Base-by-base conservation (phyloP, 2,888 invertebrate species). In the Schrankia costaestrigalis region DNA sequence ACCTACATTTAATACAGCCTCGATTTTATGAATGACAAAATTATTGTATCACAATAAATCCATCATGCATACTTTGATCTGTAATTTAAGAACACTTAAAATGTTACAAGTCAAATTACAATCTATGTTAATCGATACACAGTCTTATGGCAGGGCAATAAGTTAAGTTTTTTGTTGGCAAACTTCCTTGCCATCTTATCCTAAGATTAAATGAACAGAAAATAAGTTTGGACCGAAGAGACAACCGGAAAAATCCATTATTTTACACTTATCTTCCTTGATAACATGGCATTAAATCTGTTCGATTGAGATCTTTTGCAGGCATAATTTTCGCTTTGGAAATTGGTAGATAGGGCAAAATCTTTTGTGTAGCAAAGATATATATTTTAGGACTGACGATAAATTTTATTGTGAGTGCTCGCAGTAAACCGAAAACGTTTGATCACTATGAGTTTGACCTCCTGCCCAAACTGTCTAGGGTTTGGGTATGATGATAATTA, bases 241-340 rank as follows among this genome's bases (percentile, higher is more conserved):
- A 36, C 43, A 41, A 26, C 15, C 33, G 56, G 41, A 44, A 56
- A 41, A 42, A 53, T 47, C 42, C 46, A 48, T 54, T 56, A 55
- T 37, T 41, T 56, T 40, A 26, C 36, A 46, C 32, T 44, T 46
- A 52, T 55, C 56, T 45, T 11, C 6, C 15, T 42, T 35, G 49
- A 56, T 48, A 52, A 52, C 42, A 41, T 36, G 22, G 43, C 43
- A 36, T 52, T 55, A 56, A 54, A 52, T 55, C 49, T 46, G 53
- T 49, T 46, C 37, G 54, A 55, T 56, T 56, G 26, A 30, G 43
- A 55, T 55, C 54, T 56, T 21, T 48, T 44, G 14, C 23, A 37
- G 46, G 41, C 49, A 52, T 52, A 44, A 52, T 44, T 55, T 56
- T 49, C 43, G 35, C 46, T 41, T 56, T 48, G 43, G 40, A 31